Evolutionary conservation across 2,888 invertebrate species (phyloP), one percentile per base, ranked within the genome.

Genomic region (Ellobium chinense): DNA sequence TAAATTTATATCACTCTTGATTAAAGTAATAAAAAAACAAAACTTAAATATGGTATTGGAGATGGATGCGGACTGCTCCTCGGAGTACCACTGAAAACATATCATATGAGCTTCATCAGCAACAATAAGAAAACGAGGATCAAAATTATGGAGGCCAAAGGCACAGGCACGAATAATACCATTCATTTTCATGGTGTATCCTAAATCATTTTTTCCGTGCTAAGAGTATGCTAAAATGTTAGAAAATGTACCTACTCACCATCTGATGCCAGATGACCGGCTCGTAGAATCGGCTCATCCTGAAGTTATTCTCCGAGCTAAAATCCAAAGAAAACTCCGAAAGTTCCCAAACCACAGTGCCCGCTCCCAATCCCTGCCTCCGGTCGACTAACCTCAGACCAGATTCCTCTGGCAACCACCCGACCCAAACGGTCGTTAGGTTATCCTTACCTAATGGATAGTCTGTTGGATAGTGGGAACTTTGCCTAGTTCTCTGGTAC

Each of bases 301-400:
- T 29, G 2, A 29, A 18, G 27, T 63, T 24, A 24, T 7, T 24
- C 27, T 7, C 21, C 27, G 27, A 21, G 24, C 60, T 60, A 63
- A 63, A 18, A 63, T 63, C 63, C 63, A 46, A 46, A 46, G 18
- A 18, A 46, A 46, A 7, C 18, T n/a, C 29, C 12, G 63, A 63
- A 63, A 18, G 27, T 29, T 2, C 29, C 27, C 24, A 24, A 29
- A 31, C 63, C 27, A n/a, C n/a, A 63, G 29, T 29, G 18, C 18
- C 31, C 29, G 63, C 63, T 68, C 24, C 68, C 34, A 68, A 14
- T 37, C 37, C 68, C n/a, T 68, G 68, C 37, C 68, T 68, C 68
- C 37, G 21, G 37, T 27, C 36, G 68, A 68, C 68, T 29, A 29
- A 18, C 65, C 18, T 4, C 60, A 7, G 5, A 60, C 7, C 60